A percentile compares a stretch with the other conserved stretches of the same genome.
These are phyloP conservation scores for Osmerus eperlanus DNA, from an alignment of 2,113 vertebrate genomes.

Conservation along the genomic window DNA sequence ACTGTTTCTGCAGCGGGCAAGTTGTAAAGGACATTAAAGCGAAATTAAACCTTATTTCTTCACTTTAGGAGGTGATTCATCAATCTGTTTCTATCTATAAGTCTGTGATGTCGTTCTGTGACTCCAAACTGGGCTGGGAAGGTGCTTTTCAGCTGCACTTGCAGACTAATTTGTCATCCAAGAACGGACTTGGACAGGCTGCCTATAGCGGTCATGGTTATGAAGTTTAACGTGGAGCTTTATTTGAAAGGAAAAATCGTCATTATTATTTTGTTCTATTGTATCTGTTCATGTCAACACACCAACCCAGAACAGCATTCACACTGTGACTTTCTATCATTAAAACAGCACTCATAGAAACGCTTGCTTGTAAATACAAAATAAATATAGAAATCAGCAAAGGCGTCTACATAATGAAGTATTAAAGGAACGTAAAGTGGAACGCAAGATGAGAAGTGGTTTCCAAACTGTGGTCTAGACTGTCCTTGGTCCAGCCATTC, in stretches of 20 bases:
- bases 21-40: conserved; percentile 5
- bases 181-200: not conserved
- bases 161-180: not conserved
- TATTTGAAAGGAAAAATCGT: conserved; percentile 7
- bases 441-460: conserved; percentile 11
- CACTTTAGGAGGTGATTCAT: conserved; percentile 3
- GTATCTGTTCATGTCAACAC: conserved; percentile 4
- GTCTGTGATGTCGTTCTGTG: not conserved
- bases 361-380: conserved; percentile 24
- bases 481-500: conserved; percentile 7
- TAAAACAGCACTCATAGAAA: conserved; percentile 18
- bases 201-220: conserved; percentile 17
- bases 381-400: conserved; percentile 38
- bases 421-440: conserved; percentile 32
- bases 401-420: conserved; percentile 44
- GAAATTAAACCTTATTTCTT: conserved; percentile 12
- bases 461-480: conserved; percentile 43
- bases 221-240: conserved; percentile 32
- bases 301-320: not conserved
- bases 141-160: not conserved
- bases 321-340: conserved; percentile 24
- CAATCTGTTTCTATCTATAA: conserved; percentile 1
- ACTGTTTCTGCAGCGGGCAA: conserved; percentile 20
- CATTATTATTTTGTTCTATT: conserved; percentile 14
- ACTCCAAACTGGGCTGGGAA: not conserved